Base-by-base conservation (phyloP, 2,888 invertebrate species). In the Digitonthophagus gazella region DNA sequence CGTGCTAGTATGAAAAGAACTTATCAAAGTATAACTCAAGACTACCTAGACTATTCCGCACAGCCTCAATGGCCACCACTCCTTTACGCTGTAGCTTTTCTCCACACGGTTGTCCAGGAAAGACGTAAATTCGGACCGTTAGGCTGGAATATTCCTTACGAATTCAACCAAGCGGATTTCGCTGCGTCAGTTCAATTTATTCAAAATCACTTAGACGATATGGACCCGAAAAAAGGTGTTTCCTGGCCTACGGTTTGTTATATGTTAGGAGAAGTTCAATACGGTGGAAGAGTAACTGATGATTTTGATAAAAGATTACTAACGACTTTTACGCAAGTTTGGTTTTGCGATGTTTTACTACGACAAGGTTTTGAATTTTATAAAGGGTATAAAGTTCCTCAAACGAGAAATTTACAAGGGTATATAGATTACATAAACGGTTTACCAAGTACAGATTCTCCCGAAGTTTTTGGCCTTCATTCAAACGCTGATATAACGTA, bases 181-280 rank as follows among this genome's bases (percentile, higher is more conserved):
- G 93, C 95, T 1, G 96, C 97, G 1, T 93, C 97, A 71, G 93
- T 97, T 0, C 97, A 97, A 82, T 98, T 98, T 80, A 88, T 98
- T 70, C 97, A 97, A 82, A 97, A 97, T 81, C 97, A 98, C 83
- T 85, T 98, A 69, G 98, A 98, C 80, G 97, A 97, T 80, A 93
- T 97, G 86, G 97, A 98, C 82, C 95, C 96, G 0, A 97, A 97
- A 80, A 96, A 96, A 85, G 97, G 97, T 16, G 95, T 98, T 71
- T 97, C 97, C 0, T 98, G 97, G 97, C 95, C 95, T 15, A 98
- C 97, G 0, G 92, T 98, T 6, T 95, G 97, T 80, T 98, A 97
- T 80, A 98, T 98, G 97, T 89, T 97, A 44, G 97, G 97, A 28
- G 97, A 98, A 84, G 93, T 93, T 2, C 88, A 89, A 76, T 91